These are phyloP conservation scores for Lepilemur septentrionalis DNA, from an alignment of 2,797 vertebrate species.

Conservation along the genomic window DNA sequence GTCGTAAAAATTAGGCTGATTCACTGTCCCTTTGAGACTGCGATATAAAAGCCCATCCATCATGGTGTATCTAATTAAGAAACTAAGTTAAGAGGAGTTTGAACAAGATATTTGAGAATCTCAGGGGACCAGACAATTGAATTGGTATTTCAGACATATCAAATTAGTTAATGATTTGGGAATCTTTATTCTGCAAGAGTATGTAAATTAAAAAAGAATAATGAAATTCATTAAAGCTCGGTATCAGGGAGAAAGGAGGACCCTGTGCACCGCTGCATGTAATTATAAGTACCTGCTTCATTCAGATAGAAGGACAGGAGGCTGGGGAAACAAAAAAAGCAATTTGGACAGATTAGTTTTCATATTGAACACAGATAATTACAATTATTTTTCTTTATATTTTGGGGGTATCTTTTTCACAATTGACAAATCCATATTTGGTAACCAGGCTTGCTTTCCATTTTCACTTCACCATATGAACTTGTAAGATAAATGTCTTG, in stretches of 20 bases:
- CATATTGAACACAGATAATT: slow-evolving; percentile 53
- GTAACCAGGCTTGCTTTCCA: not conserved
- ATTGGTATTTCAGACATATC: slow-evolving; percentile 85
- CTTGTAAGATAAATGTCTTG: slow-evolving; percentile 73
- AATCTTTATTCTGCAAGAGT: slow-evolving; percentile 84
- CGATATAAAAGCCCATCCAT: slow-evolving; percentile 81
- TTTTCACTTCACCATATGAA: slow-evolving; percentile 55
- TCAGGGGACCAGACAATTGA: slow-evolving; percentile 81
- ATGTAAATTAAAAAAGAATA: slow-evolving; percentile 86
- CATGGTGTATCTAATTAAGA: slow-evolving; percentile 86
- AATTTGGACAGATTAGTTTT: slow-evolving; percentile 43
- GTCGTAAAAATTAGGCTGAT: slow-evolving; percentile 82
- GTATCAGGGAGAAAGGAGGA: slow-evolving; percentile 69
- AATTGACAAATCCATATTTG: slow-evolving; percentile 46
- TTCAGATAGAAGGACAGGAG: slow-evolving; percentile 61
- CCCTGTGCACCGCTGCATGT: slow-evolving; percentile 61
- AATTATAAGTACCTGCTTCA: slow-evolving; percentile 74
- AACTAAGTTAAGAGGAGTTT: slow-evolving; percentile 88
- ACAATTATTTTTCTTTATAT: slow-evolving; percentile 48
- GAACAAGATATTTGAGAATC: slow-evolving; percentile 83
- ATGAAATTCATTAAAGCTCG: slow-evolving; percentile 85
- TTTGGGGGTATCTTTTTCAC: slow-evolving; percentile 38
- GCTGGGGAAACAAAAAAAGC: slow-evolving; percentile 12
- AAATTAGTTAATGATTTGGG: slow-evolving; percentile 88
- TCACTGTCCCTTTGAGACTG: slow-evolving; percentile 72